phyloP scores from a whole-genome alignment of 2,888 invertebrate genomes.

The Argynnis bischoffii region DNA sequence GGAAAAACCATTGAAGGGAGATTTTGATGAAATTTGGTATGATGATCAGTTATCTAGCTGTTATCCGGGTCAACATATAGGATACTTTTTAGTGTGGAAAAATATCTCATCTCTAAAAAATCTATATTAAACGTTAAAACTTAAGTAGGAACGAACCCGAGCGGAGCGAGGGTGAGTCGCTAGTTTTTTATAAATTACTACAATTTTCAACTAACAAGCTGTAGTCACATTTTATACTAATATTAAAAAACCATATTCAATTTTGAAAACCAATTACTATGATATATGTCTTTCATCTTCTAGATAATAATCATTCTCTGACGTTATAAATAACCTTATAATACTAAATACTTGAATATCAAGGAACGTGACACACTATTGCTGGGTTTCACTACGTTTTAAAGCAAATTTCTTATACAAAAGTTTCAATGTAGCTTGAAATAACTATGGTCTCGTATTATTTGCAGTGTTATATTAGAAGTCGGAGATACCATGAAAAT shows the following conservation, averaged over 20 bases:
- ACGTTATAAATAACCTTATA: slow-evolving; percentile 45
- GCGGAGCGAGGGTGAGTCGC: too few relatives aligned
- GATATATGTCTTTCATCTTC: slow-evolving; percentile 28
- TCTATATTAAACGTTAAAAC: too few relatives aligned
- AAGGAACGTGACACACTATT: slow-evolving; percentile 26
- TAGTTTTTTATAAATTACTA: neutral
- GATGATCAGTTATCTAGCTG: too few relatives aligned
- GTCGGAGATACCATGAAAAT: slow-evolving; percentile 55
- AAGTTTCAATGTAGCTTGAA: neutral
- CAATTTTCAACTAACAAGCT: neutral
- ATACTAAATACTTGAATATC: slow-evolving; percentile 32
- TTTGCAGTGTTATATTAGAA: slow-evolving; percentile 17
- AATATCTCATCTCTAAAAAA: too few relatives aligned
- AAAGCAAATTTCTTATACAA: too few relatives aligned
- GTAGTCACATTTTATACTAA: neutral
- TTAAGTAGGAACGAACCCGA: too few relatives aligned
- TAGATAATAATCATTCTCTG: slow-evolving; percentile 41
- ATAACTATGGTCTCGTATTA: too few relatives aligned
- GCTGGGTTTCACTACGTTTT: slow-evolving; percentile 11
- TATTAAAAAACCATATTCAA: slow-evolving; percentile 15
- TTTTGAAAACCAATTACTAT: slow-evolving; percentile 22
- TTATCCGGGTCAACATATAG: too few relatives aligned
- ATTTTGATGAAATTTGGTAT: too few relatives aligned
- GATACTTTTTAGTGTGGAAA: too few relatives aligned
- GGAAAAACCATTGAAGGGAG: too few relatives aligned